Percentiles rank a stretch among this genome's conserved stretches.
Conservation (phyloP, 2,113 vertebrate species). For the Trematomus loennbergii region DNA sequence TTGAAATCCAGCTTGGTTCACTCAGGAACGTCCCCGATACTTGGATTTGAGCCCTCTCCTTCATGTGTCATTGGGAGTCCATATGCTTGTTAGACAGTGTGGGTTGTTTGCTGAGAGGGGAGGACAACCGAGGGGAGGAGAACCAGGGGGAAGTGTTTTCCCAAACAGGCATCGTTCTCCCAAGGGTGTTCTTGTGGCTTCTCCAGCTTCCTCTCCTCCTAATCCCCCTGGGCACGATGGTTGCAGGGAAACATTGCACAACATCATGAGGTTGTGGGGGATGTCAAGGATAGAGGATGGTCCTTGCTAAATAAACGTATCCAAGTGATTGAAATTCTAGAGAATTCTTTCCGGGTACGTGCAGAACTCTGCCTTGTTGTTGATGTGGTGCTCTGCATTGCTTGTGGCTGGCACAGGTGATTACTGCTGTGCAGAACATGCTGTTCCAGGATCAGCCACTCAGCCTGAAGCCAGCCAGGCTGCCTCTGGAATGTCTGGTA, state of each 20-base stretch:
- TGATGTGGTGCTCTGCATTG: conserved; percentile 62
- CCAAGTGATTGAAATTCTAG: conserved; percentile 70
- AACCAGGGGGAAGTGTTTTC: conserved; percentile 64
- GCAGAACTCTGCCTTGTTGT: conserved; percentile 68
- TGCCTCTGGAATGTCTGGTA: conserved; percentile 85
- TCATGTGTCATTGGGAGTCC: conserved; percentile 77
- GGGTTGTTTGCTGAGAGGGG: conserved; percentile 61
- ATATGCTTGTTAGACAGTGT: conserved; percentile 74
- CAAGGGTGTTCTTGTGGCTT: conserved; percentile 74
- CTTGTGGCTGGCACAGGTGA: conserved; percentile 74
- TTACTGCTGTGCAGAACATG: conserved; percentile 69
- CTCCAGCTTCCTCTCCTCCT: conserved; percentile 58
- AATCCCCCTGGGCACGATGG: conserved; percentile 54
- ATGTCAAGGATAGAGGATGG: conserved; percentile 24
- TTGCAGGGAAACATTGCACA: conserved; percentile 51
- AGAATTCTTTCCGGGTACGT: conserved; percentile 53
- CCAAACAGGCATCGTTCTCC: conserved; percentile 71
- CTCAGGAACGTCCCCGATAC: conserved; percentile 57
- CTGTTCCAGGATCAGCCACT: conserved; percentile 78
- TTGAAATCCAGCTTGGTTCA: conserved; percentile 73
- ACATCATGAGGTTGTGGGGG: conserved; percentile 49
- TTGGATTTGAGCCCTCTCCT: conserved; percentile 73
- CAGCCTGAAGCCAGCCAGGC: conserved; percentile 71
- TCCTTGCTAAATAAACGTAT: conserved; percentile 10
- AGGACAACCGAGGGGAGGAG: conserved; percentile 59